Evolutionary conservation across 2,113 vertebrate species (phyloP).

Genomic region (Amia ocellicauda): DNA sequence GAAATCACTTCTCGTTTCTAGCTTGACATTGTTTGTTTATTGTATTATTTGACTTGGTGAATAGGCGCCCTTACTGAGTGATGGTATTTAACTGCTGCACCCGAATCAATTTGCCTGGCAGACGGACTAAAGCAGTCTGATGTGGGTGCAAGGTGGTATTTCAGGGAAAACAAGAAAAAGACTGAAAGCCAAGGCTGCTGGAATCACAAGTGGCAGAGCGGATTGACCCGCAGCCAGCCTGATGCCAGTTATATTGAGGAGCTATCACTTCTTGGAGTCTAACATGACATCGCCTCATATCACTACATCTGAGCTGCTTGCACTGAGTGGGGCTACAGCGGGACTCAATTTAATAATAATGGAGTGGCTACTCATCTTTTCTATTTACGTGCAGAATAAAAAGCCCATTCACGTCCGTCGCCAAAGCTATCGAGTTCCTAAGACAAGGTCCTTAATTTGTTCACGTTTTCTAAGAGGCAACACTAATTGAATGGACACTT

Average conservation of each 20-base stretch:
- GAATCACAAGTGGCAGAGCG: conserved; percentile 40
- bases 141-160: conserved; percentile 33
- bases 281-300: conserved; percentile 25
- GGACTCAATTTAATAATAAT: conserved; percentile 37
- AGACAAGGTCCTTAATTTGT: background rate
- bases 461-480: background rate
- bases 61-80: background rate
- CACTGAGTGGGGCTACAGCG: conserved; percentile 25
- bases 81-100: conserved; percentile 23
- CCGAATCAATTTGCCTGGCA: conserved; percentile 22
- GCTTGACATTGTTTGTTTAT: too few relatives aligned
- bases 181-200: conserved; percentile 33
- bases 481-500: too few relatives aligned
- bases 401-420: conserved; percentile 11
- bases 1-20: too few relatives aligned
- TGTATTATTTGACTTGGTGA: too few relatives aligned
- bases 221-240: conserved; percentile 32
- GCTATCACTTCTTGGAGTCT: conserved; percentile 27
- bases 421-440: background rate
- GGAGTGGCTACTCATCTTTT: conserved; percentile 26
- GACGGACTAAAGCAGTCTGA: conserved; percentile 12
- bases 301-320: conserved; percentile 27
- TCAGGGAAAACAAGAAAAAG: conserved; percentile 39
- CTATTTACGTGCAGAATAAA: conserved; percentile 14
- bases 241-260: conserved; percentile 27